phyloP scores from a whole-genome alignment of 2,888 invertebrate genomes.

The Amphipoea lucens region DNA sequence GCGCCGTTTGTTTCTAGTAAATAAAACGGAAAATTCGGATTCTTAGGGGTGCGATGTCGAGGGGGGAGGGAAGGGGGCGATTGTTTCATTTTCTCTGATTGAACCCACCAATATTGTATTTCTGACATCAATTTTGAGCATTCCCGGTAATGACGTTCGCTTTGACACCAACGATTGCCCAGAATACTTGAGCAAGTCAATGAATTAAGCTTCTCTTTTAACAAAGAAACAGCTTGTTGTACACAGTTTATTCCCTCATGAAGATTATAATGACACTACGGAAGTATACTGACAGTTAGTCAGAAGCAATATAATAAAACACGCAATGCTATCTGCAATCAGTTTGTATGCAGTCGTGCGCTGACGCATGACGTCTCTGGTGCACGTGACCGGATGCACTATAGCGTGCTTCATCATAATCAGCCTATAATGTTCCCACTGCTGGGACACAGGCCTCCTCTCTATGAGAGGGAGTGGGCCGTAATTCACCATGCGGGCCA shows the following conservation, averaged over 20 bases:
- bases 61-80: conserved; percentile 34
- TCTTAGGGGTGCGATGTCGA: conserved; percentile 38
- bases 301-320: neutral
- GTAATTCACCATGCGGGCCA: no score
- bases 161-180: conserved; percentile 34
- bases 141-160: conserved; percentile 53
- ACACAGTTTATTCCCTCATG: neutral
- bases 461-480: no score
- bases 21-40: conserved; percentile 61
- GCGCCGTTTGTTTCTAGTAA: conserved; percentile 59
- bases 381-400: conserved; percentile 33
- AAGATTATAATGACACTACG: no score
- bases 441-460: no score
- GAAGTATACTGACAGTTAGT: neutral
- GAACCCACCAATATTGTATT: conserved; percentile 77
- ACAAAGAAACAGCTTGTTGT: neutral
- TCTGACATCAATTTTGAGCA: conserved; percentile 67
- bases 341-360: neutral
- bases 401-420: conserved; percentile 16
- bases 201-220: conserved; percentile 1
- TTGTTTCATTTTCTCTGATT: conserved; percentile 76
- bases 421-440: no score
- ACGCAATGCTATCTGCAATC: neutral
- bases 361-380: conserved; percentile 11
- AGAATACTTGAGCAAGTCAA: conserved; percentile 1